Percentiles rank a stretch among this genome's conserved stretches.
Evolutionary conservation across 2,113 vertebrate genomes (phyloP).

Genomic region (Oryzias melastigma): DNA sequence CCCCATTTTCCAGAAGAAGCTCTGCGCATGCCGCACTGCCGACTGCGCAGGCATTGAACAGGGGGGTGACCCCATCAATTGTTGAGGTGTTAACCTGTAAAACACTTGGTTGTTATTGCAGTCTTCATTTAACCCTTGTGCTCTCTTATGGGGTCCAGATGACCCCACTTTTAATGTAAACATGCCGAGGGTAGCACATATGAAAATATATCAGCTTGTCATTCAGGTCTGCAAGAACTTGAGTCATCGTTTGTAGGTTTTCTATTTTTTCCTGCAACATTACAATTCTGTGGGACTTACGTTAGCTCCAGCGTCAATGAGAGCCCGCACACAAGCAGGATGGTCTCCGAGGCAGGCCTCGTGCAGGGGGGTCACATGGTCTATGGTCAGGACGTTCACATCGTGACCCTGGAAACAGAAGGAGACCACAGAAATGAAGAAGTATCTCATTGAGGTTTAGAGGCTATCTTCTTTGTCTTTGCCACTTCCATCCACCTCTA

Average conservation of each 20-base stretch:
- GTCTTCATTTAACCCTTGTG: conserved; percentile 32
- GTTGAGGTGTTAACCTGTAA: conserved; percentile 89
- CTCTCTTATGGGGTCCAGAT: too few species aligned
- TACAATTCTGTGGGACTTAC: conserved; percentile 73
- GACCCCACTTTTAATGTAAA: too few species aligned
- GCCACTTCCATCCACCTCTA: too few species aligned
- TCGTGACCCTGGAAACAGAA: conserved; percentile 84
- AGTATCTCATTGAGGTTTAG: conserved; percentile 4
- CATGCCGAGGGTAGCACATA: too few species aligned
- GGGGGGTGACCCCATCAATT: conserved; percentile 90
- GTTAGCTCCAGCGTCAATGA: conserved; percentile 93
- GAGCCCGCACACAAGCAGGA: conserved; percentile 86
- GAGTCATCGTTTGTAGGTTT: too few species aligned
- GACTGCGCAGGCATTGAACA: conserved; percentile 89
- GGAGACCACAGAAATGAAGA: conserved; percentile 17
- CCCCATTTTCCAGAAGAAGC: conserved; percentile 88
- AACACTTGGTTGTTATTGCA: conserved; percentile 56
- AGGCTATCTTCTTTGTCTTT: too few species aligned
- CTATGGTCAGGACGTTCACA: conserved; percentile 90
- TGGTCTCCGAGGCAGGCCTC: conserved; percentile 93
- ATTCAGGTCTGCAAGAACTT: conserved; percentile 36
- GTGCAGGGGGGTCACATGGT: conserved; percentile 92
- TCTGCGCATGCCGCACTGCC: conserved; percentile 87
- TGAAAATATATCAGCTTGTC: too few species aligned
- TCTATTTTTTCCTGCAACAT: too few species aligned